Evolutionary conservation across 2,113 vertebrate species (phyloP), one percentile per base, ranked within the genome.

Genomic region (Tyrannus savana): DNA sequence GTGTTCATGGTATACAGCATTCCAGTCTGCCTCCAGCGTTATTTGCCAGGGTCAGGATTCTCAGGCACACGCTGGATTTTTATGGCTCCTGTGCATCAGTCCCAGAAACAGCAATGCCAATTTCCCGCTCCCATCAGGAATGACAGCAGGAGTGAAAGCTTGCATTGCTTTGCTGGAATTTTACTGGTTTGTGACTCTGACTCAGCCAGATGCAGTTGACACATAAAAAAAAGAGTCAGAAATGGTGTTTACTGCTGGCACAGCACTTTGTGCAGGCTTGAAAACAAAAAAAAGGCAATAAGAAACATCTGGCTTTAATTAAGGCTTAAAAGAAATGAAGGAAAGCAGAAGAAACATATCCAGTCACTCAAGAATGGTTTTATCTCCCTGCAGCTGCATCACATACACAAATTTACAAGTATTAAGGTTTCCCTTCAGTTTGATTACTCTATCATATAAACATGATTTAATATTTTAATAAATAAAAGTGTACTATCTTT

Each of bases 261-360:
- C 11, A 2, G 2, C 47, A 55, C 59, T 89, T 92, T n/a, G 42
- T 59, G 52, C 73, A 92, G 64, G 31, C 76, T 92, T 74, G 83
- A 90, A 96, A 95, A 92, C 39, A 88, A 39, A 63, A 88, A 21
- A 95, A 89, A 68, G 73, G 62, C 75, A 95, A 84, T 84, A 91
- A 87, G 69, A 92, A 95, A 87, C 91, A 95, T 89, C 89, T 96
- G 94, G 13, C 41, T 92, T 28, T 80, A 79, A 91, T 84, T 72
- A 94, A 84, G 37, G 28, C 76, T 75, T 39, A 58, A 84, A 89
- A 93, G 80, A 91, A 95, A 84, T 35, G 39, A 27, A 84, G 22
- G 44, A 86, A 87, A 94, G 62, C 68, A 90, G 52, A 84, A 87
- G 31, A 93, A 95, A 60, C 5, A 31, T 17, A 77, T 64, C 60